These are phyloP conservation scores for Octodon degus DNA, from an alignment of 2,113 vertebrate species.

Conservation along the genomic window DNA sequence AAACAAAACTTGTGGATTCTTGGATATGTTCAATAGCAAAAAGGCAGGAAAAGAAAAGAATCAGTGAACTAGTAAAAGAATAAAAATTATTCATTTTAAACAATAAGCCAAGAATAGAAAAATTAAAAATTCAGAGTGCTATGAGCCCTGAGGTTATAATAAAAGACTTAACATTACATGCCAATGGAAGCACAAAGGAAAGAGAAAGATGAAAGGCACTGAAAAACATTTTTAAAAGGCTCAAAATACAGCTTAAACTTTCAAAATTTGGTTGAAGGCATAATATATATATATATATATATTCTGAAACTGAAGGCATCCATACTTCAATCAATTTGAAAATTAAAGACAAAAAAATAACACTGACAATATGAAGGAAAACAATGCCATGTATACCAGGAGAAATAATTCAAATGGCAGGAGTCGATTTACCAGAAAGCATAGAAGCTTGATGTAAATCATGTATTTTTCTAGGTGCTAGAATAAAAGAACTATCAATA, in stretches of 20 bases:
- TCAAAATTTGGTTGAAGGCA: neutral
- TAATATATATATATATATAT: neutral
- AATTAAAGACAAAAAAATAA: neutral
- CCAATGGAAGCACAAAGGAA: neutral
- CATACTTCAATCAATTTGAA: neutral
- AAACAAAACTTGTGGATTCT: neutral
- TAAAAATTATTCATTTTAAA: neutral
- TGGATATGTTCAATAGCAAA: neutral
- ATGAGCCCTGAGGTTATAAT: neutral
- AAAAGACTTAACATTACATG: neutral
- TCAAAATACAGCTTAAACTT: neutral
- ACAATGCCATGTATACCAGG: neutral
- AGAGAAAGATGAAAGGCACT: neutral
- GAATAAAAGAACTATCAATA: neutral
- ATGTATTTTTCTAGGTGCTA: neutral
- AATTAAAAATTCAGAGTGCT: neutral
- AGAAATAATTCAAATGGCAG: neutral
- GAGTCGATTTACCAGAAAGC: neutral
- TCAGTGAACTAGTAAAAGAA: neutral
- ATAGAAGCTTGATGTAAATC: neutral
- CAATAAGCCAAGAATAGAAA: neutral
- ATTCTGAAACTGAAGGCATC: neutral
- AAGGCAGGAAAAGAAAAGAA: no score
- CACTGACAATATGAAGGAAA: neutral
- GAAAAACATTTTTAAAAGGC: neutral